Base-by-base conservation (phyloP, 1,140 invertebrate genomes). In the Scaptomyza hsui region DNA sequence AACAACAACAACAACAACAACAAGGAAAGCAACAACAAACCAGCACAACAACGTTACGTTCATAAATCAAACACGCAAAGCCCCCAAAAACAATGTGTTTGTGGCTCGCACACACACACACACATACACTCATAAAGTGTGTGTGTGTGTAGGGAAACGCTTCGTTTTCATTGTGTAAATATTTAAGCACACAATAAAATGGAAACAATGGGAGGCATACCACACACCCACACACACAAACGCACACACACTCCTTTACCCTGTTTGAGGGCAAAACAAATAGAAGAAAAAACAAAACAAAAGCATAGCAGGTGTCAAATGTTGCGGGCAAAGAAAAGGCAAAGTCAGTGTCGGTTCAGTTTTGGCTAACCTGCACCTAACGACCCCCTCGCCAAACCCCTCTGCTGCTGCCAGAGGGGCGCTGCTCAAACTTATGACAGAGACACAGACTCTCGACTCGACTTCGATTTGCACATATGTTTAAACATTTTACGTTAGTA, bases 181-280 rank as follows among this genome's bases (percentile, higher is more conserved):
- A 85, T 85, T 85, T 86, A 86, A 85, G 81, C 81, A 85, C 75
- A 85, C 81, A 85, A 85, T 85, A 85, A 86, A 85, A 85, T 80
- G 81, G 60, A 65, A 67, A 75, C 61, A 72, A 65, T 65, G 42
- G 49, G 24, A 9, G 53, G 55, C 48, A 68, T 60, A 41, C 48
- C 63, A 48, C 18, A 44, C 57, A 35, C 26, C 13, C 39, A 55
- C 37, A 42, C 19, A 13, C 29, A 41, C 52, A 15, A n/a, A n/a
- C n/a, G n/a, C 35, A 24, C 18, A 16, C 52, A 2, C 49, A 12
- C 35, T 21, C 29, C 2, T 37, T 16, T n/a, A 10, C 6, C 55
- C 29, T 48, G 19, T 29, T 15, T 1, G 4, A 35, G 41, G 52
- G 19, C 16, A 18, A 42, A 16, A 21, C 10, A 60, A 35, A 6